phyloP scores from a whole-genome alignment of 1,140 invertebrate species.

The Lasioglossum albipes region DNA sequence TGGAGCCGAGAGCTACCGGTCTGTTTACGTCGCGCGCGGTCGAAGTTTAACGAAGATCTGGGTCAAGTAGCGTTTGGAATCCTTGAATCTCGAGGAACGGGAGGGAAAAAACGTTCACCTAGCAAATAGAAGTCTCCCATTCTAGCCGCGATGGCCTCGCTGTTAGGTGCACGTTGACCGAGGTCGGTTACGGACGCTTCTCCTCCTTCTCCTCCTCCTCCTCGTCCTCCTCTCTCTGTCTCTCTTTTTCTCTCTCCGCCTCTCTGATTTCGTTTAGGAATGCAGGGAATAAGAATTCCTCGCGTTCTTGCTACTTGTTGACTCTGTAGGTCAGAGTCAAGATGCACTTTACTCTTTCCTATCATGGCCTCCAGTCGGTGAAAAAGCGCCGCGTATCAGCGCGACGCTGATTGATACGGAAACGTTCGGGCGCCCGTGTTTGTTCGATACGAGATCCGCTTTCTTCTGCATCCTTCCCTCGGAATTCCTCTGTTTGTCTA shows the following conservation, averaged over 20 bases:
- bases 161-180: conserved; percentile 26
- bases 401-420: neutral
- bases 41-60: conserved; percentile 75
- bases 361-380: neutral
- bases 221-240: too few relatives aligned
- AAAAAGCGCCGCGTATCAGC: neutral
- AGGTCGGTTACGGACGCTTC: conserved; percentile 35
- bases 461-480: neutral
- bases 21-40: conserved; percentile 56
- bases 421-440: neutral
- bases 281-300: conserved; percentile 53
- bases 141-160: conserved; percentile 45
- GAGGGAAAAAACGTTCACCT: conserved; percentile 57
- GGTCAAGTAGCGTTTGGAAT: conserved; percentile 78
- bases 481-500: too few relatives aligned
- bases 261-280: conserved; percentile 38
- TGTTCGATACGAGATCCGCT: neutral
- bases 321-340: conserved; percentile 70
- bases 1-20: conserved; percentile 19
- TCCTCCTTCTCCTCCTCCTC: neutral
- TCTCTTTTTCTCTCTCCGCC: neutral
- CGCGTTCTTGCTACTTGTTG: conserved; percentile 64
- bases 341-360: conserved; percentile 53
- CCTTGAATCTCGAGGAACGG: conserved; percentile 70
- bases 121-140: conserved; percentile 54